phyloP scores from a whole-genome alignment of 2,113 vertebrate genomes.

The Pitta sordida region DNA sequence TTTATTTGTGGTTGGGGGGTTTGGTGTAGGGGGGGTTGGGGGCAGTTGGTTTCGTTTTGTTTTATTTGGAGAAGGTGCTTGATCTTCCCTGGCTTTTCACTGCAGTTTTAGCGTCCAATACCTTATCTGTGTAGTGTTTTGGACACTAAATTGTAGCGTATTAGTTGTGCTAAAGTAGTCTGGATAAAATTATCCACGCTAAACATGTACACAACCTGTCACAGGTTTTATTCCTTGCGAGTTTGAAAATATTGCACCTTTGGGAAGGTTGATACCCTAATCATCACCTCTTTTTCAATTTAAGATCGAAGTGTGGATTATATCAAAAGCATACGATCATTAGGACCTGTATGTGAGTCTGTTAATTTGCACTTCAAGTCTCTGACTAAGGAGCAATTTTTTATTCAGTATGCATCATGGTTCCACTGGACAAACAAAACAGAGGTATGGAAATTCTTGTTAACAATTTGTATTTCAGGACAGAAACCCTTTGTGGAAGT shows the following conservation, averaged over 20 bases:
- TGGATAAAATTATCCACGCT: not conserved
- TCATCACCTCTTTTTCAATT: not conserved
- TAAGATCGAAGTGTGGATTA: constrained; percentile 69
- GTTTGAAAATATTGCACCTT: not conserved
- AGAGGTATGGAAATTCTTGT: constrained; percentile 64
- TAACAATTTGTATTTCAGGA: not conserved
- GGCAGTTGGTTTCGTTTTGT: not conserved
- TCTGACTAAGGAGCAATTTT: constrained; percentile 57
- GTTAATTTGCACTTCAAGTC: constrained; percentile 63
- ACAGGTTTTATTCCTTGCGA: not conserved
- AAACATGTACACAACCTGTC: not conserved
- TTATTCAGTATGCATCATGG: constrained; percentile 43
- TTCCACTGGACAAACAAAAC: constrained; percentile 72
- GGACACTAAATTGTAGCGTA: not conserved
- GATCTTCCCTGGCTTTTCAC: not conserved
- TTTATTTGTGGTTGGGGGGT: not conserved
- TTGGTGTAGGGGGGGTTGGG: too few relatives aligned
- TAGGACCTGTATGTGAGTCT: constrained; percentile 77
- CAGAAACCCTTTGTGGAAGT: not conserved
- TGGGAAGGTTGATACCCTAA: not conserved
- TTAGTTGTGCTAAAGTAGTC: not conserved
- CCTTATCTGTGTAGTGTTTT: not conserved
- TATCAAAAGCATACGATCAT: constrained; percentile 52
- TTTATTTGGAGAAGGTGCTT: not conserved
- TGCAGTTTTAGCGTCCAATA: not conserved